phyloP scores from a whole-genome alignment of 2,797 vertebrate species.

The Megaceryle alcyon region DNA sequence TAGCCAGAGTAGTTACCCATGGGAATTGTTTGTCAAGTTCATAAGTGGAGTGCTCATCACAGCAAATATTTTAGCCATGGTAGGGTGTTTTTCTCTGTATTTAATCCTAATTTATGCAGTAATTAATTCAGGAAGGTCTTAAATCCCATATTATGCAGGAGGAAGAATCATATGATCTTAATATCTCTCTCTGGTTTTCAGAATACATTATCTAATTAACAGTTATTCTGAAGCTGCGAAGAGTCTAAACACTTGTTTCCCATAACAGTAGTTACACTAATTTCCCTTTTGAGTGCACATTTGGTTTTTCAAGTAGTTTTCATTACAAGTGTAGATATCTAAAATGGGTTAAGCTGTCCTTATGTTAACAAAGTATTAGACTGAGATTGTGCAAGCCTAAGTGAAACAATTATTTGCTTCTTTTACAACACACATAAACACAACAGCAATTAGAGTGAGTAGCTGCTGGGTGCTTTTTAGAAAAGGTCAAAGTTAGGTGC shows the following conservation, averaged over 20 bases:
- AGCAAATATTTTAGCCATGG: neutral
- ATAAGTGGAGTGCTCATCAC: neutral
- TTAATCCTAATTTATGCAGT: conserved; percentile 12
- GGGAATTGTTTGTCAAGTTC: neutral
- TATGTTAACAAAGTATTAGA: conserved; percentile 55
- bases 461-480: conserved; percentile 48
- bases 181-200: conserved; percentile 38
- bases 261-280: conserved; percentile 69
- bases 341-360: conserved; percentile 69
- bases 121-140: conserved; percentile 42
- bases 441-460: conserved; percentile 19
- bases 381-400: conserved; percentile 53
- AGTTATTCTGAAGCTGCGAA: conserved; percentile 74
- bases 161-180: conserved; percentile 38
- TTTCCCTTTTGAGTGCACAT: conserved; percentile 74
- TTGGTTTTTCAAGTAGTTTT: conserved; percentile 74
- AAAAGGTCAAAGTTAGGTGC: conserved; percentile 24
- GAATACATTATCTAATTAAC: conserved; percentile 55
- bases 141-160: conserved; percentile 17
- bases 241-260: conserved; percentile 75
- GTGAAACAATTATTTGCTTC: conserved; percentile 53
- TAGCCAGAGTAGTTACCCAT: neutral
- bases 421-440: conserved; percentile 47
- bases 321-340: conserved; percentile 60
- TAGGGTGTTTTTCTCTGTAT: neutral